Conservation (phyloP, 2,888 invertebrate species). For the Luperina testacea region DNA sequence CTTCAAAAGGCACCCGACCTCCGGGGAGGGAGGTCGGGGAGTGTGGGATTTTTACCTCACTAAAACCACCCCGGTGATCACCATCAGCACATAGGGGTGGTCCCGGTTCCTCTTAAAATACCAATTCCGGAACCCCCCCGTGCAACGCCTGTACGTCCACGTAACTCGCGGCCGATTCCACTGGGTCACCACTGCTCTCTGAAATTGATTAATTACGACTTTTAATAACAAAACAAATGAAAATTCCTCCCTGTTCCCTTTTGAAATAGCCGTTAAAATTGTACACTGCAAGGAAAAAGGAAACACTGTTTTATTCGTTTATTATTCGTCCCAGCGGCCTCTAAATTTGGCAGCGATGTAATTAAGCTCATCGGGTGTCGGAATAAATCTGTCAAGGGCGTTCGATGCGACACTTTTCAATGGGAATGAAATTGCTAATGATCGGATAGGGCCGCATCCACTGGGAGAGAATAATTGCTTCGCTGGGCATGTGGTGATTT, state of each 20-base stretch:
- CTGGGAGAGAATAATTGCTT: constrained; percentile 44
- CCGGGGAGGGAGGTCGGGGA: no score
- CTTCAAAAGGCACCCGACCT: no score
- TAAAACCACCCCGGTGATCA: no score
- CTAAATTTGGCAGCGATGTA: constrained; percentile 56
- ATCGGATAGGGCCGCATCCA: constrained; percentile 35
- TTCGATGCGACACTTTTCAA: constrained; percentile 59
- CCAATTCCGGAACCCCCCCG: no score
- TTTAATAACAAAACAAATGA: constrained; percentile 26
- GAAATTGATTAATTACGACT: constrained; percentile 5
- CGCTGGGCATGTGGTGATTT: neutral
- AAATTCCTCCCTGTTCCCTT: neutral
- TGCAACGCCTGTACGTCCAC: no score
- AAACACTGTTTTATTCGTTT: constrained; percentile 54
- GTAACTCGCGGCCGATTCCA: neutral
- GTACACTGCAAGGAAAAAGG: constrained; percentile 28
- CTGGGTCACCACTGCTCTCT: neutral
- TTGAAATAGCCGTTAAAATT: constrained; percentile 25
- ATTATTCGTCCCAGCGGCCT: constrained; percentile 40
- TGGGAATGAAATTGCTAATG: constrained; percentile 62
- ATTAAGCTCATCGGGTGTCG: constrained; percentile 60
- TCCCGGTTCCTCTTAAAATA: no score
- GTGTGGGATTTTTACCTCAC: no score
- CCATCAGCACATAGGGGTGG: no score
- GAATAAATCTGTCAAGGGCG: constrained; percentile 65